A percentile compares a stretch with the other conserved stretches of the same genome.
These are phyloP conservation scores for Enteromius unitaeniatus DNA, from an alignment of 2,797 vertebrate species.

Conservation along the genomic window DNA sequence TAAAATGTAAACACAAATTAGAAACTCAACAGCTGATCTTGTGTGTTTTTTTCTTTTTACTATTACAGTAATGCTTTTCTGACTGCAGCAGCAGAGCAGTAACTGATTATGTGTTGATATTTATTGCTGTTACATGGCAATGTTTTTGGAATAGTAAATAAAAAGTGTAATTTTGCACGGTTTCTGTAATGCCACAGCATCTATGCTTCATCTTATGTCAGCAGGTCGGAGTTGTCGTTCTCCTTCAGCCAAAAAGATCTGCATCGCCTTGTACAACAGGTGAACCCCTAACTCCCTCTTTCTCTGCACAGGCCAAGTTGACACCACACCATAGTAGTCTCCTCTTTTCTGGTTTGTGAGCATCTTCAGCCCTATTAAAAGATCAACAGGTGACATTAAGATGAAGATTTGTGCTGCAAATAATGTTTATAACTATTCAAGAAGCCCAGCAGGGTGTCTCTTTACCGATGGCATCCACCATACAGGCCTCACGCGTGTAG, in stretches of 20 bases:
- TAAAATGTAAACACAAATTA: background rate
- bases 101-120: background rate
- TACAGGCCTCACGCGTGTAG: conserved; percentile 88
- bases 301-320: conserved; percentile 76
- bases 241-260: conserved; percentile 90
- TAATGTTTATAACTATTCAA: background rate
- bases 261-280: conserved; percentile 85
- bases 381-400: background rate
- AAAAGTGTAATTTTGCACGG: background rate
- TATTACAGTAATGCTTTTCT: background rate
- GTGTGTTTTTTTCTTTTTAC: too few species aligned
- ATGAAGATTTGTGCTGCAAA: background rate
- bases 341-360: conserved; percentile 90
- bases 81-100: background rate
- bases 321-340: conserved; percentile 84
- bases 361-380: conserved; percentile 82
- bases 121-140: background rate
- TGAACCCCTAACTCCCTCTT: conserved; percentile 82
- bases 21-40: background rate
- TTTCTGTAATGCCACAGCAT: background rate
- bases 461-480: conserved; percentile 91
- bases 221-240: conserved; percentile 86
- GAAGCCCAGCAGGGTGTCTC: background rate
- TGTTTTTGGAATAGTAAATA: background rate
- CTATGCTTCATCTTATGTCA: conserved; percentile 74